Percentiles rank a stretch among this genome's conserved stretches.
Conservation (phyloP, 2,888 invertebrate genomes). For the Tyria jacobaeae region DNA sequence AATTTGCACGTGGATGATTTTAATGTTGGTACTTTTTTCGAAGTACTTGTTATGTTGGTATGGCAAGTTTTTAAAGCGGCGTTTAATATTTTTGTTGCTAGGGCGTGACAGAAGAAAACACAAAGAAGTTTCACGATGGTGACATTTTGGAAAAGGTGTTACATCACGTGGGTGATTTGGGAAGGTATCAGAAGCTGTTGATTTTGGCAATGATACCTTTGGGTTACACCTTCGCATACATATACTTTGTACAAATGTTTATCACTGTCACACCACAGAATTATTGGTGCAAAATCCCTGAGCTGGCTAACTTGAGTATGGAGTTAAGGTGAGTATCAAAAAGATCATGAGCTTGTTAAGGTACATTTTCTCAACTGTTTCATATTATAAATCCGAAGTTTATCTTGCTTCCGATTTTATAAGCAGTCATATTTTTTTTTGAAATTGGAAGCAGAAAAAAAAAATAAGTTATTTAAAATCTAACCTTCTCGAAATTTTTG, state of each 20-base stretch:
- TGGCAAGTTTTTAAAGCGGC: not conserved
- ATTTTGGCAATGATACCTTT: conserved; percentile 71
- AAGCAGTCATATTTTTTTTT: too few species aligned
- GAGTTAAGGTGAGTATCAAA: conserved; percentile 60
- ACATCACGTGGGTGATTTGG: conserved; percentile 67
- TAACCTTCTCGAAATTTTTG: too few species aligned
- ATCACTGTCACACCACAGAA: conserved; percentile 70
- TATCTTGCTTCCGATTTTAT: too few species aligned
- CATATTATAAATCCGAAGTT: too few species aligned
- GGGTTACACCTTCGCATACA: conserved; percentile 71
- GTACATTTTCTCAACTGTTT: too few species aligned
- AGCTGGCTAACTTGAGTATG: conserved; percentile 59
- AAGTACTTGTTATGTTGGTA: not conserved
- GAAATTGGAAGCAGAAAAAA: too few species aligned
- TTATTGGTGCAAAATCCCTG: conserved; percentile 73
- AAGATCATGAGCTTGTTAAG: too few species aligned
- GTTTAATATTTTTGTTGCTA: not conserved
- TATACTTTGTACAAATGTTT: conserved; percentile 78
- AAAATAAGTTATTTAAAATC: too few species aligned
- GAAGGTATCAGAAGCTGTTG: conserved; percentile 70
- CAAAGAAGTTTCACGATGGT: not conserved
- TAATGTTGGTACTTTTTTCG: not conserved
- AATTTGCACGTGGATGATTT: too few species aligned
- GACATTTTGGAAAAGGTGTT: conserved; percentile 66
- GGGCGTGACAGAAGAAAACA: not conserved